These are phyloP conservation scores for Tetragonisca angustula DNA, from an alignment of 2,888 invertebrate genomes.

Conservation along the genomic window DNA sequence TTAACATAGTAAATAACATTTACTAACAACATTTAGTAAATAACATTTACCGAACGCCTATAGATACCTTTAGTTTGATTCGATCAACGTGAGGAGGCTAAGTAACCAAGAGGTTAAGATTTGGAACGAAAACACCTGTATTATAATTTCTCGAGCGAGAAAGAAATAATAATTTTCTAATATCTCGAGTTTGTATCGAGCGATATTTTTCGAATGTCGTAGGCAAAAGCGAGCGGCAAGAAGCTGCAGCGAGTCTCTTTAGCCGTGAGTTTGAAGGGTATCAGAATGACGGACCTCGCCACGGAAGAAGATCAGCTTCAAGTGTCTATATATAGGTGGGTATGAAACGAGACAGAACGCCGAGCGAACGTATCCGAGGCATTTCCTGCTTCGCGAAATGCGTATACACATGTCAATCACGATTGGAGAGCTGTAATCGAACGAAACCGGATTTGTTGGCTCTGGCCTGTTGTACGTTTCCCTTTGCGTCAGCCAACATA, in stretches of 20 bases:
- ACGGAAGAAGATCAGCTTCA: constrained; percentile 90
- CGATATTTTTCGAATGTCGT: constrained; percentile 64
- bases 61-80: no score
- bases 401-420: constrained; percentile 17
- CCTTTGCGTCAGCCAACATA: constrained; percentile 11
- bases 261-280: constrained; percentile 91
- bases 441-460: constrained; percentile 38
- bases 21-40: no score
- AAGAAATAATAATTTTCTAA: no score
- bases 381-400: constrained; percentile 20
- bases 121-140: no score
- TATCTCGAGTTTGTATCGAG: neutral
- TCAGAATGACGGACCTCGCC: constrained; percentile 89
- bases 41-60: no score
- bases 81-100: no score
- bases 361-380: neutral
- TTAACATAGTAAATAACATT: no score
- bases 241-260: constrained; percentile 88
- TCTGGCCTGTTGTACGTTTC: constrained; percentile 36
- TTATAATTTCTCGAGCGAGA: no score
- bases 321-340: constrained; percentile 93
- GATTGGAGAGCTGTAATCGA: constrained; percentile 36
- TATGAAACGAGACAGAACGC: constrained; percentile 1
- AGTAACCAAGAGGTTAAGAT: no score
- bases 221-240: constrained; percentile 86